phyloP scores from a whole-genome alignment of 2,113 vertebrate species.

The Burhinus bistriatus region DNA sequence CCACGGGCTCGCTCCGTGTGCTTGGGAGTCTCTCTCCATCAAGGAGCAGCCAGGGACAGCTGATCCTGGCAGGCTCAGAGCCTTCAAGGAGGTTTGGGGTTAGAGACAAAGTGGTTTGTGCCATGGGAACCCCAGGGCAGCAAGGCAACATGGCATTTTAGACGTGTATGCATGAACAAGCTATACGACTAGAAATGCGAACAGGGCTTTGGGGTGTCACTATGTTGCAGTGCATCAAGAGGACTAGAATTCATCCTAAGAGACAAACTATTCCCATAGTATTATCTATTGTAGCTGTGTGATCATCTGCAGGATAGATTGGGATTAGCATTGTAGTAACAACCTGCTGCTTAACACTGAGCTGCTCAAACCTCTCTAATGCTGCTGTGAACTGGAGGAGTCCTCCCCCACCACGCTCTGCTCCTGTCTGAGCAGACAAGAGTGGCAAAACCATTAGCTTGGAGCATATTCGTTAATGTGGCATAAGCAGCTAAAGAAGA shows the following conservation, averaged over 20 bases:
- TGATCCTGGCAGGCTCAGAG: background rate
- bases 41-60: background rate
- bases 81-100: background rate
- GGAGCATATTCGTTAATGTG: constrained; percentile 16
- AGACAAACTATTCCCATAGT: background rate
- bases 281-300: accelerated
- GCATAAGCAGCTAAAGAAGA: constrained; percentile 54
- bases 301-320: background rate
- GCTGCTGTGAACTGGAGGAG: background rate
- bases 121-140: background rate
- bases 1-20: accelerated
- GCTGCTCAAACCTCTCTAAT: background rate
- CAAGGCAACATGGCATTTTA: background rate
- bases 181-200: accelerated
- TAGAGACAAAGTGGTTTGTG: background rate
- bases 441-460: constrained; percentile 13
- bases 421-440: background rate
- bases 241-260: background rate
- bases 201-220: background rate
- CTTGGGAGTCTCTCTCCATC: too few relatives aligned
- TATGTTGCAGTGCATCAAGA: background rate
- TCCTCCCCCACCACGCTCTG: accelerated
- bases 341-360: background rate
- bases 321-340: background rate
- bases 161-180: accelerated